Conservation (phyloP, 2,113 vertebrate genomes). For the Odontesthes bonariensis region DNA sequence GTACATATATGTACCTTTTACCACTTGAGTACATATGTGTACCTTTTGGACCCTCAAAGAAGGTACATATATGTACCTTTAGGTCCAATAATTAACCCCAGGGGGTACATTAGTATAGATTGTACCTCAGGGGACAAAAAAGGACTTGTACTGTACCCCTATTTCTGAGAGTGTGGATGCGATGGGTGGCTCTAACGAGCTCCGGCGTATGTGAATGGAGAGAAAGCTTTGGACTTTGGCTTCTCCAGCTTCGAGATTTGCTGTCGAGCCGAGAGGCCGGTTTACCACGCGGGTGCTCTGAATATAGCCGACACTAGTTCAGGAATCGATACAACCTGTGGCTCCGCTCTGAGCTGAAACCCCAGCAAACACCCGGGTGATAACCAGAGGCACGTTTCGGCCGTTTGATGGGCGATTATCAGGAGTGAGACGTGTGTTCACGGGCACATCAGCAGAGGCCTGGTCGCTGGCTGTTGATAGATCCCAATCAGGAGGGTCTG, state of each 20-base stretch:
- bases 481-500: slow-evolving; percentile 60
- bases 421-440: slow-evolving; percentile 22
- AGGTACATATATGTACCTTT: too few species aligned
- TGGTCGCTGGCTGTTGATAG: slow-evolving; percentile 37
- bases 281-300: slow-evolving; percentile 2
- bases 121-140: too few species aligned
- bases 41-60: too few species aligned
- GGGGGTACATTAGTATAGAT: too few species aligned
- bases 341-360: slow-evolving; percentile 17
- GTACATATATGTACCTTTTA: too few species aligned
- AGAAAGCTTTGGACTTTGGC: slow-evolving; percentile 3
- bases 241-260: slow-evolving; percentile 26
- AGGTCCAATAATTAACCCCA: too few species aligned
- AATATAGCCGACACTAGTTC: slow-evolving; percentile 16
- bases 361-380: not conserved
- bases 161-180: too few species aligned
- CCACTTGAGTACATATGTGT: too few species aligned
- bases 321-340: slow-evolving; percentile 32
- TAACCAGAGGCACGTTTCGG: slow-evolving; percentile 7
- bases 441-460: slow-evolving; percentile 9
- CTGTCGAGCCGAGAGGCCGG: slow-evolving; percentile 44
- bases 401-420: slow-evolving; percentile 37
- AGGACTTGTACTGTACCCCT: too few species aligned
- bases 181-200: not conserved
- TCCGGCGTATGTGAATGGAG: not conserved